Conservation (phyloP, 2,113 vertebrate genomes). For the Myocastor coypus region DNA sequence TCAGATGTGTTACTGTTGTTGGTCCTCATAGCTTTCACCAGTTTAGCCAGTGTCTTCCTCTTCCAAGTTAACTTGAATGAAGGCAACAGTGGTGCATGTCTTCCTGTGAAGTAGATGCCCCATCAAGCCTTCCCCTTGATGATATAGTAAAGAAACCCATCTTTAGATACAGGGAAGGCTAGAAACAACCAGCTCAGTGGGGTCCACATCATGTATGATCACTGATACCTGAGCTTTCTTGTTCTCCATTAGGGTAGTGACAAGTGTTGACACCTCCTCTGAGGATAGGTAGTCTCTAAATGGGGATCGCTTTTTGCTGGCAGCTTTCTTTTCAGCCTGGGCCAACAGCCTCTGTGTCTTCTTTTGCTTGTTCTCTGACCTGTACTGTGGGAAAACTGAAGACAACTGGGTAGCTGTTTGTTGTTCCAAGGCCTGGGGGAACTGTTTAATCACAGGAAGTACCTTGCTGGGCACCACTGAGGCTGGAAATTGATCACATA, state of each 20-base stretch:
- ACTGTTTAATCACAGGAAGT: neutral
- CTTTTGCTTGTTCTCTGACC: neutral
- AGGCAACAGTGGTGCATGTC: neutral
- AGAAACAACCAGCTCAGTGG: neutral
- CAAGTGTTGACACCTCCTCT: neutral
- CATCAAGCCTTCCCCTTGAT: neutral
- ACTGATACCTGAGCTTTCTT: neutral
- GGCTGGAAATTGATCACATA: too few relatives aligned
- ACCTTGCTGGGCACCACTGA: neutral
- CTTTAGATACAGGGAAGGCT: neutral
- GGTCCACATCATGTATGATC: neutral
- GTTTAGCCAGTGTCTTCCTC: neutral
- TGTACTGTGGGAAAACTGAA: neutral
- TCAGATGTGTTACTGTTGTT: neutral
- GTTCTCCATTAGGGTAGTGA: neutral
- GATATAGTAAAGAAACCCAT: neutral
- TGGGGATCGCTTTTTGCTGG: neutral
- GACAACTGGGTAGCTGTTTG: neutral
- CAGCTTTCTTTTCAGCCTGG: neutral
- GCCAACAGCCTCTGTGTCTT: neutral
- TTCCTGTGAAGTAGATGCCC: neutral
- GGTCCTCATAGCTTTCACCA: neutral
- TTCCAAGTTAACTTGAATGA: neutral
- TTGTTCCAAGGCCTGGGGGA: neutral
- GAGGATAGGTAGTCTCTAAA: neutral